phyloP scores from a whole-genome alignment of 1,140 invertebrate species.

The Diuraphis noxia region DNA sequence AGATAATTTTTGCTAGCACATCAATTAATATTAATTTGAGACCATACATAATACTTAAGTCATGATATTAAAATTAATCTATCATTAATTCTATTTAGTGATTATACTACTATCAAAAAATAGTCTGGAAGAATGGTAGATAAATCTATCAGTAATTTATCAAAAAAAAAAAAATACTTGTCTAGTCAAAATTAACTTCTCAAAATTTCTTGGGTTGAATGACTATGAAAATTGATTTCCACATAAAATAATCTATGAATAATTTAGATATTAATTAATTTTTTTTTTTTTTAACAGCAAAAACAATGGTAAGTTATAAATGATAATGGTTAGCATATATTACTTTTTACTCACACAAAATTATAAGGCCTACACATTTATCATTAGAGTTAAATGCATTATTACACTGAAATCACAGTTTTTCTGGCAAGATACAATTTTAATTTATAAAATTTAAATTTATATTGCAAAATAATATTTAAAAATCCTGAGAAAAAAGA shows the following conservation, averaged over 20 bases:
- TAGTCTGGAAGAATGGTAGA: slow-evolving; percentile 24
- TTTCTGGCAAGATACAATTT: neutral
- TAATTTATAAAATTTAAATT: neutral
- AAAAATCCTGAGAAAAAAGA: neutral
- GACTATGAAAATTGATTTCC: neutral
- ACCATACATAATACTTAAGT: neutral
- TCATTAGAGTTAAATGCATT: neutral
- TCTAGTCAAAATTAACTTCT: slow-evolving; percentile 1
- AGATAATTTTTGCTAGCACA: neutral
- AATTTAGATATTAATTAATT: neutral
- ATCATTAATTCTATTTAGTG: slow-evolving; percentile 11
- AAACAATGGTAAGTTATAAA: too few species aligned
- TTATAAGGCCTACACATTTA: neutral
- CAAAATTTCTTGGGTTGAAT: neutral
- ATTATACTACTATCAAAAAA: neutral
- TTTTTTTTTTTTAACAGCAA: neutral
- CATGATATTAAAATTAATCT: neutral
- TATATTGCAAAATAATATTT: neutral
- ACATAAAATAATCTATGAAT: neutral
- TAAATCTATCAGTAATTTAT: neutral
- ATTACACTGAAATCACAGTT: neutral
- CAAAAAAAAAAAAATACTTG: neutral
- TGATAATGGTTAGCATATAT: too few species aligned
- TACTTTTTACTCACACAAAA: neutral
- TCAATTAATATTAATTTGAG: neutral